phyloP scores from a whole-genome alignment of 2,797 vertebrate species.

The Pteropus rufus region DNA sequence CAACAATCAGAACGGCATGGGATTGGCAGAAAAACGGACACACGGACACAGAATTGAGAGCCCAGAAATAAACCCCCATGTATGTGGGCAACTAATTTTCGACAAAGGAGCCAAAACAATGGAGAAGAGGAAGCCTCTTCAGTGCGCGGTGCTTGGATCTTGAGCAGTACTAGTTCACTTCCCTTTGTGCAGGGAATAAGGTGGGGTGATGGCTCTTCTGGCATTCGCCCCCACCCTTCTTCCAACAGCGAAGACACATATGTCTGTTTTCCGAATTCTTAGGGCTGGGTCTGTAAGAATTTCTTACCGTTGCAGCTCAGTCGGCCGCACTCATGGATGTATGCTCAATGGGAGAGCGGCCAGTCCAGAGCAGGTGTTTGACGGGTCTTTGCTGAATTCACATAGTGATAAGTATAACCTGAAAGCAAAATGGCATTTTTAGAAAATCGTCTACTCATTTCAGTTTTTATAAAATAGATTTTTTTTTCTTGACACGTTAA shows the following conservation, averaged over 20 bases:
- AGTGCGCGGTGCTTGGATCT: background rate
- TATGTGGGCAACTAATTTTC: too few species aligned
- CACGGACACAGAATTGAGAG: too few species aligned
- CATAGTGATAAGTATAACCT: background rate
- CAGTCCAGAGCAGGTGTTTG: background rate
- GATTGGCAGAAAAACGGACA: too few species aligned
- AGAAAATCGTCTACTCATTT: background rate
- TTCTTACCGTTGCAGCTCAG: background rate
- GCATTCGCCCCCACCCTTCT: background rate
- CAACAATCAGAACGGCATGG: too few species aligned
- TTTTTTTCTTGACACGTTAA: background rate
- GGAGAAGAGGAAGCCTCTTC: too few species aligned
- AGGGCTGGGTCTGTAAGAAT: background rate
- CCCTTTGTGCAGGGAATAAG: background rate
- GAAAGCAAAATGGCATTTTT: background rate
- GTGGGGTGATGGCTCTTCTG: background rate
- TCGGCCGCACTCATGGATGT: too few species aligned
- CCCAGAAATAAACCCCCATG: too few species aligned
- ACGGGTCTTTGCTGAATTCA: background rate
- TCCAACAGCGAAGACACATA: accelerated
- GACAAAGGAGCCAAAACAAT: too few species aligned
- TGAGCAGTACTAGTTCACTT: background rate
- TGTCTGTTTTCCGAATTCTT: background rate
- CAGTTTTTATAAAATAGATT: background rate
- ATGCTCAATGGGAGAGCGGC: background rate